Evolutionary conservation across 2,888 invertebrate species (phyloP), one percentile per base, ranked within the genome.

Genomic region (Baccha elongata): DNA sequence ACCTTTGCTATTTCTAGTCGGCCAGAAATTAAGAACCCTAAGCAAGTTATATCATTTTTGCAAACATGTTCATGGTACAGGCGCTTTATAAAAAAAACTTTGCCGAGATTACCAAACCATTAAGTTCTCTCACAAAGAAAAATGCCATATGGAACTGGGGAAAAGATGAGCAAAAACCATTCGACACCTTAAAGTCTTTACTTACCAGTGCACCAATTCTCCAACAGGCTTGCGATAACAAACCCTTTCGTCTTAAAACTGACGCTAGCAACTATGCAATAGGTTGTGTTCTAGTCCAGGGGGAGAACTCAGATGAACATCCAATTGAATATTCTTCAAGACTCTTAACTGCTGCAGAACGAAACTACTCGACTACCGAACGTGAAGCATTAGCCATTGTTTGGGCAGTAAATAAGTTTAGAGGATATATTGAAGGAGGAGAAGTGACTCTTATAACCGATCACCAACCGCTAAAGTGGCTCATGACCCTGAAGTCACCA

Each of bases 181-280:
- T n/a, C n/a, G n/a, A n/a, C n/a, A n/a, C n/a, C n/a, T n/a, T n/a
- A n/a, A n/a, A n/a, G n/a, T n/a, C n/a, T n/a, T n/a, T n/a, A n/a
- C n/a, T n/a, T n/a, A n/a, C n/a, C n/a, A n/a, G n/a, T n/a, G n/a
- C n/a, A n/a, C n/a, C n/a, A n/a, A n/a, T n/a, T n/a, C n/a, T n/a
- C n/a, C n/a, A n/a, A n/a, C n/a, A n/a, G n/a, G n/a, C n/a, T n/a
- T n/a, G n/a, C n/a, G n/a, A n/a, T n/a, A n/a, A n/a, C n/a, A n/a
- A n/a, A n/a, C n/a, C n/a, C n/a, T n/a, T n/a, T n/a, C n/a, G n/a
- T n/a, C n/a, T n/a, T n/a, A n/a, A n/a, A 79, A 87, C 88, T 0
- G 88, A 88, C 37, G 87, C 87, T 0, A 88, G 11, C 46, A 78
- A 62, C 42, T 88, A 88, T 26, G 87, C 87, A 7, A 29, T 84